Base-by-base conservation (phyloP, 2,113 vertebrate genomes). In the Anguilla japonica region DNA sequence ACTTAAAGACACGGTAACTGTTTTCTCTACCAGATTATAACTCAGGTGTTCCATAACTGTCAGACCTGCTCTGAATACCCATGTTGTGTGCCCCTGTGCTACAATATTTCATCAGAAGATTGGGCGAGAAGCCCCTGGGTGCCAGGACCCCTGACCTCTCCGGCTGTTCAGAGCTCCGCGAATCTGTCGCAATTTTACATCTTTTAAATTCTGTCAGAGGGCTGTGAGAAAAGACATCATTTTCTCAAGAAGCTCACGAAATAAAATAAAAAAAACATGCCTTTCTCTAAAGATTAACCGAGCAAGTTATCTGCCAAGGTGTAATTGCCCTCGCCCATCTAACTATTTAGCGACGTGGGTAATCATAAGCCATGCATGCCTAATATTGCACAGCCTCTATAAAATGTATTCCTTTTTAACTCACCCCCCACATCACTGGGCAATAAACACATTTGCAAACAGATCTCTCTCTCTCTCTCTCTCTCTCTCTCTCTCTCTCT, bases 291-390 rank as follows among this genome's bases (percentile, higher is more conserved):
- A 86, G 86, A 92, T 92, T 91, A 92, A 92, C 89, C 81, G 67
- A 88, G 82, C 88, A 60, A 88, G 86, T 88, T 81, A 89, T 92
- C 90, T 91, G 83, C 88, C 80, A 60, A 87, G 87, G 87, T 89
- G 46, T 84, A 81, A 86, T 57, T 87, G 83, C 89, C 82, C 81
- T 89, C 86, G 89, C 82, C 86, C 82, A 83, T 88, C 53, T 87
- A 34, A 79, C 18, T 90, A 88, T 92, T 92, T 92, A 87, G 86
- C 82, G 82, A 91, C 81, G 41, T 0, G 56, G 90, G 83, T 93
- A 93, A 93, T 93, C 87, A 94, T 93, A 93, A 94, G 92, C 92
- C 81, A 81, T 87, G 75, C 87, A 81, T 79, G 53, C 85, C 89
- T 90, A 92, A 92, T 92, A 91, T 89, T 90, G 87, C 84, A 89